phyloP scores from a whole-genome alignment of 2,888 invertebrate species.

The Drosophila gaucha region DNA sequence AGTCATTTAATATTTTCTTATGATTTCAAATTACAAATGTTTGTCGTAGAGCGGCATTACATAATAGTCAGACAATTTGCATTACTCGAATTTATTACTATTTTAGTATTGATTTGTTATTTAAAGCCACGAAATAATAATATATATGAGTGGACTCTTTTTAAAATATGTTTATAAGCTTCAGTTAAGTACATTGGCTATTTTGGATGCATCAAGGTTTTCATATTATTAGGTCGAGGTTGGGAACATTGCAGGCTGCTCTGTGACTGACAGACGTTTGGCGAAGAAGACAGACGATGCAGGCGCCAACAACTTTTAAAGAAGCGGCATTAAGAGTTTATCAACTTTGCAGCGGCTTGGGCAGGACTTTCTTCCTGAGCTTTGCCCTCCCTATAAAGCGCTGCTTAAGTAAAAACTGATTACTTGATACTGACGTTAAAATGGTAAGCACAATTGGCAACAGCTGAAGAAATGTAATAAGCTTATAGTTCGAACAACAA shows the following conservation, averaged over 20 bases:
- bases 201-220: conserved; percentile 38
- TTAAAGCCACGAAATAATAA: too few species aligned
- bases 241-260: conserved; percentile 7
- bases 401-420: conserved; percentile 48
- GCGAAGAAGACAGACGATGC: conserved; percentile 24
- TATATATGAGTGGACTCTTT: too few species aligned
- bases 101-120: too few species aligned
- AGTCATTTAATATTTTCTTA: conserved; percentile 18
- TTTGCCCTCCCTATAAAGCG: neutral
- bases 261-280: conserved; percentile 7
- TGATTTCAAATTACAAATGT: conserved; percentile 24
- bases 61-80: neutral
- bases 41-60: neutral
- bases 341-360: conserved; percentile 66
- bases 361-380: too few species aligned
- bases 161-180: too few species aligned
- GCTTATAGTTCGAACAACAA: too few species aligned
- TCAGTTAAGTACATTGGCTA: too few species aligned
- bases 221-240: conserved; percentile 38
- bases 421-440: conserved; percentile 28
- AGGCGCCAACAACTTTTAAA: conserved; percentile 63
- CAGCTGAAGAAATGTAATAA: conserved; percentile 22
- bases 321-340: conserved; percentile 74
- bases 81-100: too few species aligned
- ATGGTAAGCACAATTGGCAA: conserved; percentile 24